Evolutionary conservation across 2,888 invertebrate genomes (phyloP), one percentile per base, ranked within the genome.

Genomic region (Linnaemya vulpina): DNA sequence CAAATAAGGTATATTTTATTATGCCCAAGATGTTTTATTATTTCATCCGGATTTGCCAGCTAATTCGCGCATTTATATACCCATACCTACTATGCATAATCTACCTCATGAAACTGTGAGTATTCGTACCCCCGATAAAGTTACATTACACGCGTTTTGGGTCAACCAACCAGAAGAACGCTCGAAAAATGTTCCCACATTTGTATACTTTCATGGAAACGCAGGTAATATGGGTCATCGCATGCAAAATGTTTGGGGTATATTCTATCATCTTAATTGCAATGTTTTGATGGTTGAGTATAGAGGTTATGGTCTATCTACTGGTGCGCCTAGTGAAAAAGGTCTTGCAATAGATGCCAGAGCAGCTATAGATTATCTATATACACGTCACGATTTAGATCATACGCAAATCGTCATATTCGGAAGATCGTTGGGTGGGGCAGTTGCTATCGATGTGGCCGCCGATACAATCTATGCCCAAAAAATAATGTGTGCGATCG

Each of bases 141-240:
- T 95, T 4, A 94, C 95, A 89, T 93, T 97, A 70, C 97, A 97
- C 89, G 95, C 96, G 92, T 97, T 96, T 91, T 95, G 97, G 89
- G 95, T 97, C 85, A 94, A 95, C 88, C 97, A 97, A 91, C 93
- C 94, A 1, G 94, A 94, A 83, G 94, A 94, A 62, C 94, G 95
- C 86, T 94, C 94, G 88, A 94, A 94, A 87, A 94, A 94, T 89
- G 95, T 94, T 73, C 97, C 97, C 0, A 98, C 98, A 11, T 93
- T 98, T 90, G 93, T 98, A 70, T 98, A 97, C 93, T 95, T 98
- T 87, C 98, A 99, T 93, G 98, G 98, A 8, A 99, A 98, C 94
- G 98, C 98, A 73, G 98, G 98, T 15, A 99, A 98, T 91, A 97
- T 98, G 94, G 98, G 98, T 0, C 98, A 98, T 91, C 95, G 97